Evolutionary conservation across 1,140 invertebrate species (phyloP).

Genomic region (Apocrypta bakeri): DNA sequence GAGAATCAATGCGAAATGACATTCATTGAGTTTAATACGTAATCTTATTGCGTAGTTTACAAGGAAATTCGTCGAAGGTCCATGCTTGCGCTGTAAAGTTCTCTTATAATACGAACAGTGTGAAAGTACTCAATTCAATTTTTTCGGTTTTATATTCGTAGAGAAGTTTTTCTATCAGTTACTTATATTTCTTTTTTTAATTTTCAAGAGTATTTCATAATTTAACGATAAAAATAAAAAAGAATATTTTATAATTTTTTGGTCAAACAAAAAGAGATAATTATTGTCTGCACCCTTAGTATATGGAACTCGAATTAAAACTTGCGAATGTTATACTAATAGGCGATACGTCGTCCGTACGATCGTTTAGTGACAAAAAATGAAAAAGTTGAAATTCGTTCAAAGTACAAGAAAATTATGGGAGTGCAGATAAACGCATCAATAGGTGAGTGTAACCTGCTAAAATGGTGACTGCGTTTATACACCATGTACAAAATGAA

Average conservation of each 20-base stretch:
- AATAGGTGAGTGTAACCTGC: slow-evolving; percentile 59
- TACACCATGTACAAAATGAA: not conserved
- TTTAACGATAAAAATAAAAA: not conserved
- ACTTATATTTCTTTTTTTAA: not conserved
- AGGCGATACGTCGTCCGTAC: not conserved
- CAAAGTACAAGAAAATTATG: not conserved
- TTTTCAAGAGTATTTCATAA: not conserved
- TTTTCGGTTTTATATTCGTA: not conserved
- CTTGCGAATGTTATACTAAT: not conserved
- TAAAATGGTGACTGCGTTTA: slow-evolving; percentile 46
- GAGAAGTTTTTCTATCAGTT: not conserved
- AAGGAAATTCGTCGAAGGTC: not conserved
- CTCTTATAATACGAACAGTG: not conserved
- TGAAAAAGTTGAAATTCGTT: not conserved
- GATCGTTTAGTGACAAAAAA: not conserved
- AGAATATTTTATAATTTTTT: not conserved
- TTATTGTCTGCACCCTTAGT: not conserved
- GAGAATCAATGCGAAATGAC: not conserved
- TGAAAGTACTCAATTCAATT: not conserved
- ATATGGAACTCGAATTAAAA: too few species aligned
- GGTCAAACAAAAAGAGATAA: not conserved
- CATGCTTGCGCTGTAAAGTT: not conserved
- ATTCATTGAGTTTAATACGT: not conserved
- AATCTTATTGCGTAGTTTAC: not conserved
- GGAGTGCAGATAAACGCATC: slow-evolving; percentile 47